These are phyloP conservation scores for Xylocampa areola DNA, from an alignment of 2,888 invertebrate species.

Conservation along the genomic window DNA sequence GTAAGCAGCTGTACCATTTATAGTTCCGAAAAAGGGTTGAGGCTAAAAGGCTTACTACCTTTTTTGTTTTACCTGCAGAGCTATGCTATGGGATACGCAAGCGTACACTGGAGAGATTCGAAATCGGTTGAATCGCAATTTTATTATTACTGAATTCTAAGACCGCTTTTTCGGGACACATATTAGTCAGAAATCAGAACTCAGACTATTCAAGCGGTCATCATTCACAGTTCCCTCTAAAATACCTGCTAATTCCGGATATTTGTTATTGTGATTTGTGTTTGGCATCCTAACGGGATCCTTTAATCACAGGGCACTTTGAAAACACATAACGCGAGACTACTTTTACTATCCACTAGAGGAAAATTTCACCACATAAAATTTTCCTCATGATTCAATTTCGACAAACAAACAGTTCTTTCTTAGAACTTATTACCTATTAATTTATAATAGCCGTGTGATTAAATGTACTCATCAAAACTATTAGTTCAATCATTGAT, in stretches of 20 bases:
- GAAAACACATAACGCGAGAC: slow-evolving; percentile 1
- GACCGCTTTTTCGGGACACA: too few relatives aligned
- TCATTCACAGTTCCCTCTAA: slow-evolving; percentile 35
- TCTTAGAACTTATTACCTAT: slow-evolving; percentile 48
- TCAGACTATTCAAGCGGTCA: slow-evolving; percentile 22
- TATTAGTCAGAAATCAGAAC: too few relatives aligned
- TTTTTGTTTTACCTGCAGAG: too few relatives aligned
- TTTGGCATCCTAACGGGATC: slow-evolving; percentile 28
- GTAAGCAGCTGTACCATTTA: slow-evolving; percentile 5
- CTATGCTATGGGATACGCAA: too few relatives aligned
- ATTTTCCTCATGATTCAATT: slow-evolving; percentile 21
- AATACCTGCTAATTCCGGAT: slow-evolving; percentile 16
- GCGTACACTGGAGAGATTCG: too few relatives aligned
- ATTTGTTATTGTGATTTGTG: slow-evolving; percentile 43
- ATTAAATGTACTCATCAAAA: slow-evolving; percentile 55
- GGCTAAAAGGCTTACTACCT: too few relatives aligned
- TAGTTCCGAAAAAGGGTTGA: slow-evolving; percentile 7
- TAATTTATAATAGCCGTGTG: slow-evolving; percentile 26
- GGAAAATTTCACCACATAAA: slow-evolving; percentile 10
- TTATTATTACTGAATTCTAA: too few relatives aligned
- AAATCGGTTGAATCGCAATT: too few relatives aligned
- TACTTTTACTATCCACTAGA: not conserved
- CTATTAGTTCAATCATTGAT: slow-evolving; percentile 64
- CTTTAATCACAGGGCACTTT: slow-evolving; percentile 8
- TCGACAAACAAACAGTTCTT: slow-evolving; percentile 21